These are phyloP conservation scores for Drosophila nigromelanica DNA, from an alignment of 1,140 invertebrate genomes.

Conservation along the genomic window DNA sequence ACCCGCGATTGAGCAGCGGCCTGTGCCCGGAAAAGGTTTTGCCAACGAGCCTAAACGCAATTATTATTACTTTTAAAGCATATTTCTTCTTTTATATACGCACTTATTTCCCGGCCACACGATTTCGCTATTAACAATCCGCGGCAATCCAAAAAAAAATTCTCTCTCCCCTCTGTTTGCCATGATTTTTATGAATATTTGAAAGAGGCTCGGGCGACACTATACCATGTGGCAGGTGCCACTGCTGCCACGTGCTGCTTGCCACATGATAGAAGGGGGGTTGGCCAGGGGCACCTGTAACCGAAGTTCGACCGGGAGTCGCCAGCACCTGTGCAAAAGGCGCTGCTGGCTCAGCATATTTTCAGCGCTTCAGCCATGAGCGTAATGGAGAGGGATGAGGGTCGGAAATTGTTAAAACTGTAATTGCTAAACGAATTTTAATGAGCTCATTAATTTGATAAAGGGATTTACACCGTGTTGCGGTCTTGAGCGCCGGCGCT, in stretches of 20 bases:
- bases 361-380: not conserved
- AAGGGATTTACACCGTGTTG: constrained; percentile 83
- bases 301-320: constrained; percentile 30
- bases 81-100: constrained; percentile 63
- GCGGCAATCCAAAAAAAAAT: constrained; percentile 6
- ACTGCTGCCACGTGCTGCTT: constrained; percentile 10
- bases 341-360: constrained; percentile 61
- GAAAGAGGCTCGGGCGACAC: constrained; percentile 48
- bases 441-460: constrained; percentile 84
- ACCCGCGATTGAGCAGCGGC: constrained; percentile 77
- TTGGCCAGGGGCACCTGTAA: constrained; percentile 2
- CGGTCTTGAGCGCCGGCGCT: constrained; percentile 56
- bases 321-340: constrained; percentile 67
- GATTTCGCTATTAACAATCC: constrained; percentile 72
- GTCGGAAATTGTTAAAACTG: constrained; percentile 82
- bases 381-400: not conserved
- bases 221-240: constrained; percentile 5
- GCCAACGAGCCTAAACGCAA: constrained; percentile 71
- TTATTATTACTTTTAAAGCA: constrained; percentile 82
- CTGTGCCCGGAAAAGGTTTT: constrained; percentile 26
- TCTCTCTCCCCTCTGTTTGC: constrained; percentile 42
- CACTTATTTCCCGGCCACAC: constrained; percentile 77
- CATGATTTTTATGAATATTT: constrained; percentile 80
- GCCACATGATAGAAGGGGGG: not conserved
- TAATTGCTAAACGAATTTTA: constrained; percentile 84